These are phyloP conservation scores for Anoplius nigerrimus DNA, from an alignment of 2,888 invertebrate genomes.

Conservation along the genomic window DNA sequence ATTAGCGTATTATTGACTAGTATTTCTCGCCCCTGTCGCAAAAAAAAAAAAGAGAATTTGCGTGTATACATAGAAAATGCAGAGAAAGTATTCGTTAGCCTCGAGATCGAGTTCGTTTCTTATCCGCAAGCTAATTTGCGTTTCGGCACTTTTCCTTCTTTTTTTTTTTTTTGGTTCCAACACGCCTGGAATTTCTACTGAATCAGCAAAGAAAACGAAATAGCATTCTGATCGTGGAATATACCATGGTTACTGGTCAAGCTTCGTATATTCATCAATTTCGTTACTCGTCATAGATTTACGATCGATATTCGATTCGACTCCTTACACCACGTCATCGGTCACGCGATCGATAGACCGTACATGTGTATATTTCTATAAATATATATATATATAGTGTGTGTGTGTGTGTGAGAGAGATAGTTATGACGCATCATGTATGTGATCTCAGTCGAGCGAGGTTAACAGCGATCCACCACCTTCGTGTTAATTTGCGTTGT, in stretches of 20 bases:
- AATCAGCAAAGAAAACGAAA: too few species aligned
- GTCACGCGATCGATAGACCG: not conserved
- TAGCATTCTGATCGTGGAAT: too few species aligned
- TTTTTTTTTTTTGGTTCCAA: too few species aligned
- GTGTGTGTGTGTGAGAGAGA: not conserved
- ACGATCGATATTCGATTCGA: too few species aligned
- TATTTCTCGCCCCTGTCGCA: conserved; percentile 46
- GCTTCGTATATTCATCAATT: too few species aligned
- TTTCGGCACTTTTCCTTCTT: too few species aligned
- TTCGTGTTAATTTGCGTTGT: conserved; percentile 50
- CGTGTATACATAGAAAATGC: conserved; percentile 45
- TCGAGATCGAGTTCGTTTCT: too few species aligned
- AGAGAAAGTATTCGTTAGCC: conserved; percentile 5
- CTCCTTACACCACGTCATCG: not conserved
- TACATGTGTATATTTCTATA: not conserved
- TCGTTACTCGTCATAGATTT: too few species aligned
- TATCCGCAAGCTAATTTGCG: too few species aligned
- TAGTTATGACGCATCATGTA: conserved; percentile 33
- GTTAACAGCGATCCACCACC: conserved; percentile 64
- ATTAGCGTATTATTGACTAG: conserved; percentile 40
- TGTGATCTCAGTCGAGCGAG: conserved; percentile 18
- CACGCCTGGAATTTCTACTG: too few species aligned
- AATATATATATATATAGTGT: too few species aligned
- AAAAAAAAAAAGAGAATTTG: conserved; percentile 17
- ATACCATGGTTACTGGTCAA: too few species aligned